Evolutionary conservation across 1,140 invertebrate genomes (phyloP), one percentile per base, ranked within the genome.

Genomic region (Atopsyche davidsoni): DNA sequence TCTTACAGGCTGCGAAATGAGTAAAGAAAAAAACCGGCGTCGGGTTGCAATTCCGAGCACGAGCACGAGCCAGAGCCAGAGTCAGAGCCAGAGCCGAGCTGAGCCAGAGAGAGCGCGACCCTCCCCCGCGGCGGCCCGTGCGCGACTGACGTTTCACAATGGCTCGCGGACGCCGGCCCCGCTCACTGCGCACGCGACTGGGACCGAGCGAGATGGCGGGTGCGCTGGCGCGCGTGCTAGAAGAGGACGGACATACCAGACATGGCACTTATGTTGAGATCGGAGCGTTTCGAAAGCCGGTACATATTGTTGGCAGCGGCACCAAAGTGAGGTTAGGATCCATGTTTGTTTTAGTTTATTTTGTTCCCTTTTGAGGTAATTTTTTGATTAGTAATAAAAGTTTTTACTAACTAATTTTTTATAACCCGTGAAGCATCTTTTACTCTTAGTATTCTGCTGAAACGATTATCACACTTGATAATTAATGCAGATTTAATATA

Each of bases 151-250:
- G 21, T 46, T 54, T 32, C 28, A 4, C 22, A 50, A 28, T 48
- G 17, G 18, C 34, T 11, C 21, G 36, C 11, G 23, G 13, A n/a
- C 38, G n/a, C n/a, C 35, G 32, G 16, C 25, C 21, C 21, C 25
- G 21, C 23, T 35, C 14, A 49, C 21, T 49, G 52, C 52, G 52
- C 52, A 53, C 51, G 38, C 43, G 51, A 53, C 51, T 42, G 51
- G 9, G 45, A 16, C 40, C 24, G 46, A 49, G 31, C 31, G 52
- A 45, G 46, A 42, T 18, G 21, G n/a, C 23, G 21, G 7, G 38
- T 6, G 13, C 6, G 14, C 28, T 42, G 18, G 1, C n/a, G 13
- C 1, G 17, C 14, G 40, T 22, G 17, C 3, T 16, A 40, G 13
- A 39, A 9, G 45, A 35, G 42, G 52, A 47, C 23, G 14, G 31